A percentile compares a stretch with the other conserved stretches of the same genome.
These are phyloP conservation scores for Tigriopus californicus DNA, from an alignment of 2,888 invertebrate species.

Conservation along the genomic window DNA sequence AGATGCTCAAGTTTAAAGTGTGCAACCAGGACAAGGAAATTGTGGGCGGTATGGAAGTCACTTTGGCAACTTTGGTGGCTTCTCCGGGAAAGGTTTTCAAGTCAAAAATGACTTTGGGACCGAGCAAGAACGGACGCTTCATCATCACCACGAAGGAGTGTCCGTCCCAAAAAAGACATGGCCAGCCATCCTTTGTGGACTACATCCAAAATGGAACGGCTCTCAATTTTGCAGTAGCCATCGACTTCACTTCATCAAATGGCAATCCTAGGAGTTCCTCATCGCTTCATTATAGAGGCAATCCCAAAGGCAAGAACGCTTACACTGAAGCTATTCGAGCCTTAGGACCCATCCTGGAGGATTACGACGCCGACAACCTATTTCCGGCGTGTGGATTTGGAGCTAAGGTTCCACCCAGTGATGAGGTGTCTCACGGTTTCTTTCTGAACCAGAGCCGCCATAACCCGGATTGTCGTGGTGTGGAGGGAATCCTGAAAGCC, in stretches of 20 bases:
- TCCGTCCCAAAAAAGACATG: no score
- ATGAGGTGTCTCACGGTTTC: constrained; percentile 29
- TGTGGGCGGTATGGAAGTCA: no score
- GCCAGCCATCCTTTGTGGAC: constrained; percentile 30
- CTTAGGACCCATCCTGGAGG: constrained; percentile 30
- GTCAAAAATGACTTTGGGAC: no score
- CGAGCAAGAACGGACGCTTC: no score
- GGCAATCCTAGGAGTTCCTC: constrained; percentile 24
- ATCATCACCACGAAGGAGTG: no score
- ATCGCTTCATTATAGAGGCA: constrained; percentile 31
- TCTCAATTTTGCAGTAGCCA: constrained; percentile 26
- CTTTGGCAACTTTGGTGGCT: no score
- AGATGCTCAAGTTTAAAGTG: constrained; percentile 32
- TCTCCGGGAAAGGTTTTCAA: no score
- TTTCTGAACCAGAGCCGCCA: constrained; percentile 33
- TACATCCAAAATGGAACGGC: constrained; percentile 32
- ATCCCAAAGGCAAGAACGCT: constrained; percentile 28
- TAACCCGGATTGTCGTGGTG: constrained; percentile 34
- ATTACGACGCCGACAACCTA: constrained; percentile 19
- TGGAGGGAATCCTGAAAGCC: constrained; percentile 33
- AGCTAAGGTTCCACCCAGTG: constrained; percentile 29
- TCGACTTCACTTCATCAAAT: constrained; percentile 27
- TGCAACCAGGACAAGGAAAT: constrained; percentile 27
- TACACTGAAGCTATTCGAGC: constrained; percentile 32
- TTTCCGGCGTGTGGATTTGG: constrained; percentile 31